Percentiles rank a stretch among this genome's conserved stretches.
These are phyloP conservation scores for Drosophila lutescens DNA, from an alignment of 2,888 invertebrate species.

Conservation along the genomic window DNA sequence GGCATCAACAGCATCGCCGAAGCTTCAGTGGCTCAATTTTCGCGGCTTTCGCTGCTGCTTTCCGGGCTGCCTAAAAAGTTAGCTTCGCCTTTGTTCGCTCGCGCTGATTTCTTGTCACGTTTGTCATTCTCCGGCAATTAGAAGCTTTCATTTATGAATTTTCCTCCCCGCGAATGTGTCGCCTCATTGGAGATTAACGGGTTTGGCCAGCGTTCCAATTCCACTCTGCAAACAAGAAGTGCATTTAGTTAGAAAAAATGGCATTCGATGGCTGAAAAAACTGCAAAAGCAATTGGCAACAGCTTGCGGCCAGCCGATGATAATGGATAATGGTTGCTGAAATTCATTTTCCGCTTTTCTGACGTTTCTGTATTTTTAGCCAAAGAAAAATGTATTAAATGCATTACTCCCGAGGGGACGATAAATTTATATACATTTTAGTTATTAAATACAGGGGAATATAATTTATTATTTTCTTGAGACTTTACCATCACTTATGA, in stretches of 20 bases:
- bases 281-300: slow-evolving; percentile 18
- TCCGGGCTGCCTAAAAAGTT: slow-evolving; percentile 30
- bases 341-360: slow-evolving; percentile 17
- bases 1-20: slow-evolving; percentile 82
- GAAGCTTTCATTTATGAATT: slow-evolving; percentile 72
- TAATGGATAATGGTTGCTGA: slow-evolving; percentile 22
- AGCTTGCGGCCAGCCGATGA: slow-evolving; percentile 32
- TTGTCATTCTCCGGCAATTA: slow-evolving; percentile 80
- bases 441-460: no score
- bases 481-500: no score
- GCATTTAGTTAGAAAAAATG: slow-evolving; percentile 25
- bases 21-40: slow-evolving; percentile 45
- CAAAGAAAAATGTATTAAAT: no score
- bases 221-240: slow-evolving; percentile 40
- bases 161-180: slow-evolving; percentile 18
- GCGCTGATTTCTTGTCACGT: slow-evolving; percentile 47
- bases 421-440: no score
- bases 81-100: slow-evolving; percentile 50
- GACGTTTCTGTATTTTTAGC: neutral
- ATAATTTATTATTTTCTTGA: no score
- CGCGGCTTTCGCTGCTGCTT: slow-evolving; percentile 16
- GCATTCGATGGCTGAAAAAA: slow-evolving; percentile 16
- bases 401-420: no score
- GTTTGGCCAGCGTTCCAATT: slow-evolving; percentile 21
- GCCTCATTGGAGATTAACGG: slow-evolving; percentile 37